Evolutionary conservation across 2,113 vertebrate species (phyloP).

Genomic region (Lichenostomus cassidix): DNA sequence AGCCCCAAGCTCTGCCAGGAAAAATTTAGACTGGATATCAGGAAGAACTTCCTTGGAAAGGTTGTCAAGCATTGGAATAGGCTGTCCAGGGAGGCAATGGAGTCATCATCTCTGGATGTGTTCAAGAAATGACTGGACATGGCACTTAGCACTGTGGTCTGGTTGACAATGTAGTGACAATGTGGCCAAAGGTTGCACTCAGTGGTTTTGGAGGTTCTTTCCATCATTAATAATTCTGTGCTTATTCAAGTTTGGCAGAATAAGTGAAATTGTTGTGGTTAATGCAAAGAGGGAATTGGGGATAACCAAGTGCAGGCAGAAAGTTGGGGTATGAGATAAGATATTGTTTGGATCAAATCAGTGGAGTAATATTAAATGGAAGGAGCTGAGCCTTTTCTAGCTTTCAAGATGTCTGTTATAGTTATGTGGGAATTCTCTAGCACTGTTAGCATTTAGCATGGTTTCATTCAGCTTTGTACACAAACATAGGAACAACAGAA

Average conservation of each 20-base stretch:
- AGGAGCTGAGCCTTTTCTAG: neutral
- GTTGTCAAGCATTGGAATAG: neutral
- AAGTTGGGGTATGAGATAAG: neutral
- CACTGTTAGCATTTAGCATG: neutral
- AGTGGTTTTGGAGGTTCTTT: neutral
- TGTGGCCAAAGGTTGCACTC: neutral
- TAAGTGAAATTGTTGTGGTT: neutral
- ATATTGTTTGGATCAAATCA: neutral
- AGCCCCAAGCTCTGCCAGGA: neutral
- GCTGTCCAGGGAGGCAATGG: neutral
- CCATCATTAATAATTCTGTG: neutral
- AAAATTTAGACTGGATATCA: neutral
- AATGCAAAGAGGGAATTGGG: neutral
- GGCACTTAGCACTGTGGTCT: neutral
- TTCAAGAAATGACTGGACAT: neutral
- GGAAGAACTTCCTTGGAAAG: neutral
- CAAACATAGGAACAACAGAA: neutral
- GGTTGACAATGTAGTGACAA: neutral
- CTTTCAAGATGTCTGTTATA: neutral
- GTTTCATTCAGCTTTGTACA: neutral
- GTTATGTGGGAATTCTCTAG: neutral
- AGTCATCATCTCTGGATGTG: neutral
- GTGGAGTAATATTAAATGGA: neutral
- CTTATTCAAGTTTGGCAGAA: neutral
- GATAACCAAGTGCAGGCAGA: accelerated